Percentiles rank a stretch among this genome's conserved stretches.
Evolutionary conservation across 2,888 invertebrate genomes (phyloP).

Genomic region (Deroplatys truncata): DNA sequence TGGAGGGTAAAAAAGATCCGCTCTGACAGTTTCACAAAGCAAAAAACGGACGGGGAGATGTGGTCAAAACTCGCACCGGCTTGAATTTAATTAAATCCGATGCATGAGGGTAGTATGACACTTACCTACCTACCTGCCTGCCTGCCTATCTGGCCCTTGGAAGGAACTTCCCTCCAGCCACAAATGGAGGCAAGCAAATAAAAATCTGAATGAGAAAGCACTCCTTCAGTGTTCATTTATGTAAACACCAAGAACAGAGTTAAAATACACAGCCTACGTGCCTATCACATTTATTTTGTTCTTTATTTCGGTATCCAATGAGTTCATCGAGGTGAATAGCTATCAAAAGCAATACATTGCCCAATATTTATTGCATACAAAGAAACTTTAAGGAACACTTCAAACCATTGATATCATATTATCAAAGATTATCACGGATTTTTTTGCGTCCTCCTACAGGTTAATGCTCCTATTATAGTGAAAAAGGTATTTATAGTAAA

Average conservation of each 20-base stretch:
- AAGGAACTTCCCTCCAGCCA: neutral
- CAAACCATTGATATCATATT: too few species aligned
- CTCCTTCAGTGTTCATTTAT: neutral
- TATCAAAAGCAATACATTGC: too few species aligned
- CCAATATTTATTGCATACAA: too few species aligned
- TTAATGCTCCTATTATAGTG: too few species aligned
- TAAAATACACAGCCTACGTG: neutral
- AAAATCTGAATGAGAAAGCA: neutral
- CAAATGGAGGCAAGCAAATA: neutral
- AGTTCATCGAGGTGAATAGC: too few species aligned
- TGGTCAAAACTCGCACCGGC: conserved; percentile 11
- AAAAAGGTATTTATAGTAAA: too few species aligned
- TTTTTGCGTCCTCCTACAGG: too few species aligned
- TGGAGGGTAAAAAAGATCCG: neutral
- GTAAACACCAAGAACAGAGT: neutral
- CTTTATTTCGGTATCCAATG: too few species aligned
- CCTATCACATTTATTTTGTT: too few species aligned
- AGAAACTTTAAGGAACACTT: too few species aligned
- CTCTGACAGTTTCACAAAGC: conserved; percentile 6
- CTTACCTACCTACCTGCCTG: neutral
- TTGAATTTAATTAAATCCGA: conserved; percentile 12
- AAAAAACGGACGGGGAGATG: neutral
- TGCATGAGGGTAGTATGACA: neutral
- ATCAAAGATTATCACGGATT: too few species aligned
- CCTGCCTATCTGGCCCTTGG: neutral